These are phyloP conservation scores for Nannoperca australis DNA, from an alignment of 2,797 vertebrate genomes.

Conservation along the genomic window DNA sequence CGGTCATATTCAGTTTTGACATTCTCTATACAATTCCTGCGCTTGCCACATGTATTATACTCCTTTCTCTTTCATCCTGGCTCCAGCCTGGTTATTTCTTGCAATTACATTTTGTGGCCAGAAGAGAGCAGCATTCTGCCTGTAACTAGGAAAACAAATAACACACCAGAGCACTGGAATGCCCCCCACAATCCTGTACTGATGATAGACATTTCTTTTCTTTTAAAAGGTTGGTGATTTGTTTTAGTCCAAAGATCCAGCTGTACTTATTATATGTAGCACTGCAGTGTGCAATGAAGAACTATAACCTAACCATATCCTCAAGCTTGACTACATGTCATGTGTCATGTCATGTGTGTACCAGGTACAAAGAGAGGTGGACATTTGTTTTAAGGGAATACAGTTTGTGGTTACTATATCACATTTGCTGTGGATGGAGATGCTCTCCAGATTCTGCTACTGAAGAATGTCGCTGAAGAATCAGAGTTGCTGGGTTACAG, in stretches of 20 bases:
- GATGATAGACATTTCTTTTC: background rate
- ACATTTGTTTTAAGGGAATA: background rate
- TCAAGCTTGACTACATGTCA: too few species aligned
- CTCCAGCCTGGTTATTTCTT: background rate
- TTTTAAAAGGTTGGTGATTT: background rate
- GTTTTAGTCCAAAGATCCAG: background rate
- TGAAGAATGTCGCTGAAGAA: background rate
- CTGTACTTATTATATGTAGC: background rate
- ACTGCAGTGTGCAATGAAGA: background rate
- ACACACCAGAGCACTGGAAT: background rate
- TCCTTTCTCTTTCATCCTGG: background rate
- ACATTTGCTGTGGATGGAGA: background rate
- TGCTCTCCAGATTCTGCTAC: background rate
- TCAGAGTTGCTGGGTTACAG: background rate
- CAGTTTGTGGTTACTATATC: background rate
- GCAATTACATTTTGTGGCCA: slow-evolving; percentile 35
- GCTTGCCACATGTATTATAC: background rate
- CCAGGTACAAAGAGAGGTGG: background rate
- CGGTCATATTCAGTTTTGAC: background rate
- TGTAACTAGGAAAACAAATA: background rate
- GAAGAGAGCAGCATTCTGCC: slow-evolving; percentile 57
- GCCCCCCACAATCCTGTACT: fast-evolving
- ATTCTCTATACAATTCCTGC: background rate
- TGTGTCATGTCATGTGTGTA: too few species aligned
- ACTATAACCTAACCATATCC: background rate